phyloP scores from a whole-genome alignment of 1,140 invertebrate genomes.

The Portunus trituberculatus region DNA sequence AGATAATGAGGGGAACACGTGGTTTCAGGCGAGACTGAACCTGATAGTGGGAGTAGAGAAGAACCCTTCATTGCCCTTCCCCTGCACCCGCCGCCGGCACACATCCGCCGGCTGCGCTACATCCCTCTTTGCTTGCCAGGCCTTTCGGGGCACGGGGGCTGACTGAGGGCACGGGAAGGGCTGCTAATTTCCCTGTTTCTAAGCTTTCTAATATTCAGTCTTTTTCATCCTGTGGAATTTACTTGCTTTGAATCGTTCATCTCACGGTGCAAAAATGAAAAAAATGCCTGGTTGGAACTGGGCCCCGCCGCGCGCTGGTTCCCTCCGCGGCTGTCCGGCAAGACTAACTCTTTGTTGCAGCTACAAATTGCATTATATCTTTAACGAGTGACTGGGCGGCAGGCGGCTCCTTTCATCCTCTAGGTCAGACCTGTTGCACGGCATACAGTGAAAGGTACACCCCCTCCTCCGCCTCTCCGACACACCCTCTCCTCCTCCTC shows the following conservation, averaged over 20 bases:
- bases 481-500: neutral
- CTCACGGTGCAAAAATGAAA: neutral
- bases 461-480: neutral
- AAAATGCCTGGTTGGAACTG: neutral
- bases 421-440: constrained; percentile 32
- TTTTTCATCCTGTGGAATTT: neutral
- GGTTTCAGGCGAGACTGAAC: neutral
- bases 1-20: constrained; percentile 12
- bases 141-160: neutral
- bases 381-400: neutral
- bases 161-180: neutral
- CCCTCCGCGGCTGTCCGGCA: constrained; percentile 32
- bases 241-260: neutral
- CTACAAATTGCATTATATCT: constrained; percentile 61
- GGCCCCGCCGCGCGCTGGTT: neutral
- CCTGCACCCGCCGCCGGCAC: neutral
- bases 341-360: constrained; percentile 37
- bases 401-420: constrained; percentile 59
- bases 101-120: neutral
- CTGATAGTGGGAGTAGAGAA: neutral
- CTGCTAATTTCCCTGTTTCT: neutral
- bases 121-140: constrained; percentile 3
- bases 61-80: constrained; percentile 9
- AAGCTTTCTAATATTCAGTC: neutral
- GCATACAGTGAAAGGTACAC: constrained; percentile 30